Conservation (phyloP, 2,113 vertebrate genomes). For the Chaetops frenatus region DNA sequence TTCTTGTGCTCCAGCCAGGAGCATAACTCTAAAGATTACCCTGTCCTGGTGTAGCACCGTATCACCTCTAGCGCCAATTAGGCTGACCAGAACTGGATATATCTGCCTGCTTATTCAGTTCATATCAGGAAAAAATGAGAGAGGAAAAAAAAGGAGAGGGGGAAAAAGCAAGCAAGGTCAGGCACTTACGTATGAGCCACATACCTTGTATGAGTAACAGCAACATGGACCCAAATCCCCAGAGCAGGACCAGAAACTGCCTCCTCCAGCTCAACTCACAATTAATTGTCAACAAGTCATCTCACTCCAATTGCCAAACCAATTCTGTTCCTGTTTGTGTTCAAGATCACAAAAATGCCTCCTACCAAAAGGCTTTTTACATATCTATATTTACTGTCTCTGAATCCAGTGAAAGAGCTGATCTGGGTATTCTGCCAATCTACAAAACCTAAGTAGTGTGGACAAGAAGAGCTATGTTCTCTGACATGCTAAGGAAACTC, state of each 20-base stretch:
- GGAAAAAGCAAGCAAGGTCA: background rate
- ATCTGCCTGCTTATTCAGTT: slow-evolving; percentile 6
- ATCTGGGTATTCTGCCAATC: background rate
- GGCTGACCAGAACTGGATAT: background rate
- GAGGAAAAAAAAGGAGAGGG: accelerated
- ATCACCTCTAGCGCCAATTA: slow-evolving; percentile 8
- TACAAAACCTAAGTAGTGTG: background rate
- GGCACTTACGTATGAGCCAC: background rate
- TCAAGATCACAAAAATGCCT: background rate
- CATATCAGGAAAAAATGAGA: slow-evolving; percentile 10
- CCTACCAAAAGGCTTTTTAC: background rate
- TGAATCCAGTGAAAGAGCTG: background rate
- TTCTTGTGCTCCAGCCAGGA: background rate
- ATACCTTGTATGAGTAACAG: background rate
- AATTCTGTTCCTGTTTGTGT: background rate
- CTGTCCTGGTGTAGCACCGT: background rate
- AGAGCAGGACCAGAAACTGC: background rate
- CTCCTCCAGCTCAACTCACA: background rate
- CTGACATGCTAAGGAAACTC: background rate
- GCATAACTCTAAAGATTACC: slow-evolving; percentile 12
- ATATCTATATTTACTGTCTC: background rate
- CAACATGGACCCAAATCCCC: background rate
- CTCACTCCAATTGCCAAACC: background rate
- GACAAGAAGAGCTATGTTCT: background rate
- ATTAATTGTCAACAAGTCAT: background rate